A percentile compares a stretch with the other conserved stretches of the same genome.
Conservation (phyloP, 2,113 vertebrate species). For the Gobiocypris rarus region DNA sequence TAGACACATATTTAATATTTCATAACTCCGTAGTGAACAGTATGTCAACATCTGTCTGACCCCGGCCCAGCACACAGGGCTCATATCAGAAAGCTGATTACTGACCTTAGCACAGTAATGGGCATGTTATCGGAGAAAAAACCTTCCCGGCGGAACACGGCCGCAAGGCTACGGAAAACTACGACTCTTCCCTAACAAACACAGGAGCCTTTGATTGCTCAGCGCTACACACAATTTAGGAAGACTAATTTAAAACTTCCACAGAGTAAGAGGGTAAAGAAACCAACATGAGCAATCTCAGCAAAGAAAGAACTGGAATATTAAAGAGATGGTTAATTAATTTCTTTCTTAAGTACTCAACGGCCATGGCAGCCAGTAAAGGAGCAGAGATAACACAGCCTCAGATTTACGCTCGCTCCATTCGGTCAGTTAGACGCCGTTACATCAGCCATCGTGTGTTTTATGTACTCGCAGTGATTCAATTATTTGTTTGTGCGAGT, state of each 20-base stretch:
- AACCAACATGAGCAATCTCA: no score
- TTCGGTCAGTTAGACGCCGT: conserved; percentile 76
- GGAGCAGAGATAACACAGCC: not conserved
- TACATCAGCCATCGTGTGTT: conserved; percentile 84
- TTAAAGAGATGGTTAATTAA: not conserved
- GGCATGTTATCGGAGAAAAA: no score
- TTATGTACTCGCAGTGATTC: conserved; percentile 86
- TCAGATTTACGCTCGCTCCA: conserved; percentile 49
- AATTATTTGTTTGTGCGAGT: conserved; percentile 85
- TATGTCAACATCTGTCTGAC: conserved; percentile 45
- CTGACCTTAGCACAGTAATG: conserved; percentile 57
- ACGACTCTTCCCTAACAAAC: conserved; percentile 10
- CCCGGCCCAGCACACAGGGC: not conserved
- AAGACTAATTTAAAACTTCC: not conserved
- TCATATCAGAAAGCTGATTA: conserved; percentile 69
- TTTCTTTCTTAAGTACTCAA: not conserved
- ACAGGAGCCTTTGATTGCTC: conserved; percentile 12
- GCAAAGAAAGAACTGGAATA: not conserved
- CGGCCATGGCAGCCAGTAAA: not conserved
- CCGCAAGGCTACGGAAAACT: conserved; percentile 49
- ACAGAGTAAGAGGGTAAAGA: not conserved
- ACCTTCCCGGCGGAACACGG: no score
- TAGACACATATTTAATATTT: conserved; percentile 60
- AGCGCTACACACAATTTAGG: not conserved
- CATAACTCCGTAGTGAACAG: conserved; percentile 40